A percentile compares a stretch with the other conserved stretches of the same genome.
Conservation (phyloP, 2,888 invertebrate species). For the Bugula neritina region DNA sequence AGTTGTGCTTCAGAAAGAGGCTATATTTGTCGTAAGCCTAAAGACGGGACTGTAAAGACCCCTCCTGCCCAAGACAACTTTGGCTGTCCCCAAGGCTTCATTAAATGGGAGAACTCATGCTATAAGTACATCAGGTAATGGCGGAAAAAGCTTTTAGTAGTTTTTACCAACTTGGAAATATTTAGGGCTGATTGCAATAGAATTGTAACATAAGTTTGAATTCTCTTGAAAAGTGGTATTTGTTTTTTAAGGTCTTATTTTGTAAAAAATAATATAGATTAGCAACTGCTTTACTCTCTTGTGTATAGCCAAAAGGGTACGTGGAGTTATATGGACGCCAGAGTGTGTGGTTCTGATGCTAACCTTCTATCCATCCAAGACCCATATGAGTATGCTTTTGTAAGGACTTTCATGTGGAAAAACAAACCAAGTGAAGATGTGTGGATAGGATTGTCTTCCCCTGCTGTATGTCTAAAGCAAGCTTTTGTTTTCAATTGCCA, state of each 20-base stretch:
- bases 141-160: too few species aligned
- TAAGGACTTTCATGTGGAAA: slow-evolving; percentile 5
- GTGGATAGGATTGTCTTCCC: slow-evolving; percentile 15
- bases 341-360: not conserved
- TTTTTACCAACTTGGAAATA: too few species aligned
- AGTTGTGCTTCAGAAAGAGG: slow-evolving; percentile 32
- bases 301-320: slow-evolving; percentile 14
- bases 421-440: not conserved
- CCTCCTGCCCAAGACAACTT: not conserved
- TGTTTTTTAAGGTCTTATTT: too few species aligned
- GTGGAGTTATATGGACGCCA: slow-evolving; percentile 2
- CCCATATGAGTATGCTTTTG: slow-evolving; percentile 26
- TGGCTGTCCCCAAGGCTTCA: slow-evolving; percentile 5
- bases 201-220: too few species aligned
- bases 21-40: slow-evolving; percentile 35
- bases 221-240: too few species aligned
- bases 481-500: too few species aligned
- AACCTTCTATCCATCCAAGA: slow-evolving; percentile 5
- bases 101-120: slow-evolving; percentile 1
- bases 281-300: too few species aligned
- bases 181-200: too few species aligned
- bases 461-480: too few species aligned
- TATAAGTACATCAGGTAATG: slow-evolving; percentile 16
- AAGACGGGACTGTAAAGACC: slow-evolving; percentile 12
- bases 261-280: too few species aligned